Evolutionary conservation across 1,140 invertebrate species (phyloP), one percentile per base, ranked within the genome.

Genomic region (Drosophila pseudoobscura): DNA sequence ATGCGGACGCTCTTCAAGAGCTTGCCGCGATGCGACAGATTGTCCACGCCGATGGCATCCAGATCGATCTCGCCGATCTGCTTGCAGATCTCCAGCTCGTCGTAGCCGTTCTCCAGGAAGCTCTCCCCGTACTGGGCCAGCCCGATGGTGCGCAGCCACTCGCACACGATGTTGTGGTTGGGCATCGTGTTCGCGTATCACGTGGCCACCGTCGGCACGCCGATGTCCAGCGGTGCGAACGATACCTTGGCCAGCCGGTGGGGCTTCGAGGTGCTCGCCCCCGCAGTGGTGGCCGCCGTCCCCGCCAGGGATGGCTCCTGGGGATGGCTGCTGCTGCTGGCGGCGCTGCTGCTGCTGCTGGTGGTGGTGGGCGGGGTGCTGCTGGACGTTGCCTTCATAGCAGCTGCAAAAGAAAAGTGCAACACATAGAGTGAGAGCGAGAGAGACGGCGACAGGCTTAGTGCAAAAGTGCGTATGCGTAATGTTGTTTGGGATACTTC

Each of bases 71-170:
- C 97, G 22, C 97, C 97, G 90, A 98, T 97, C 93, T 98, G 97
- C 92, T 98, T 98, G 93, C 97, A 98, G 87, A 98, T 98, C 93
- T 98, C 97, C 84, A 98, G 93, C 92, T 98, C 97, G 92, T 98
- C 97, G 93, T 98, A 99, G 57, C 98, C 98, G 92, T 98, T 98
- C 92, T 98, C 97, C 75, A 98, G 94, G 92, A 99, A 98, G 73
- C 96, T 96, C 87, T 98, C 96, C 57, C 97, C 95, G 91, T 98
- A 98, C 90, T 97, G 96, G 69, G 94, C 95, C 75, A 99, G 93
- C 79, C 96, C 96, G 58, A 99, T 94, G 69, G 97, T 97, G 80
- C 95, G 94, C 88, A 99, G 94, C 97, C 97, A 99, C 93, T 98
- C 97, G 91, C 96, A 95, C 75, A 99, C 97, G 87, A 98, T 98